Base-by-base conservation (phyloP, 2,888 invertebrate genomes). In the Euproctis similis region DNA sequence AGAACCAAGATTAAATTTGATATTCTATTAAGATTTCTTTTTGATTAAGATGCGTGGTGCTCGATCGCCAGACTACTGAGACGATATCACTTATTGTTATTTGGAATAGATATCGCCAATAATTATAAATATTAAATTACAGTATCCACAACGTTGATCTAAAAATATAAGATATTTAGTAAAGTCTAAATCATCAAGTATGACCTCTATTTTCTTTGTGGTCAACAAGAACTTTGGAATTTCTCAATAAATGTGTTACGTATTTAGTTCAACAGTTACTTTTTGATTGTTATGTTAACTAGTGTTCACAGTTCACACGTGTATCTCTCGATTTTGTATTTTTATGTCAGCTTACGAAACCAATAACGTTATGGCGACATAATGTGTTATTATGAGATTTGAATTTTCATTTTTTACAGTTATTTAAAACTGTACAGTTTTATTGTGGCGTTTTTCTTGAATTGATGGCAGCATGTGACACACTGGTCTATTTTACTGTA, bases 241-340 rank as follows among this genome's bases (percentile, higher is more conserved):
- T 49, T 31, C 46, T 48, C 34, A 46, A 53, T 45, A 34, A 42
- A 39, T 40, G n/a, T 23, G 65, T 70, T 54, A 70, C 72, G 71
- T 62, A 73, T 70, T 57, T 36, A 44, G 65, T 47, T 37, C 61
- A 53, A 65, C 70, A 62, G 65, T 62, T 68, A 65, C 29, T 36
- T 32, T 48, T 59, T 52, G 53, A 50, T 55, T 64, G 53, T 59
- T 51, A 71, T 71, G 71, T 49, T 66, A 66, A 72, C 66, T 29
- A 35, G 41, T 42, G 37, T 49, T 45, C 46, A 42, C 45, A 44
- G 42, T 31, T n/a, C n/a, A n/a, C n/a, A n/a, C n/a, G n/a, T n/a
- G n/a, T 19, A 19, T 34, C 39, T 49, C 29, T 26, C 30, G 30
- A 41, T 42, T 46, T 23, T 23, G 21, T 9, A 12, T 12, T 23